phyloP scores from a whole-genome alignment of 2,888 invertebrate genomes.

The Temnothorax rugatulus region DNA sequence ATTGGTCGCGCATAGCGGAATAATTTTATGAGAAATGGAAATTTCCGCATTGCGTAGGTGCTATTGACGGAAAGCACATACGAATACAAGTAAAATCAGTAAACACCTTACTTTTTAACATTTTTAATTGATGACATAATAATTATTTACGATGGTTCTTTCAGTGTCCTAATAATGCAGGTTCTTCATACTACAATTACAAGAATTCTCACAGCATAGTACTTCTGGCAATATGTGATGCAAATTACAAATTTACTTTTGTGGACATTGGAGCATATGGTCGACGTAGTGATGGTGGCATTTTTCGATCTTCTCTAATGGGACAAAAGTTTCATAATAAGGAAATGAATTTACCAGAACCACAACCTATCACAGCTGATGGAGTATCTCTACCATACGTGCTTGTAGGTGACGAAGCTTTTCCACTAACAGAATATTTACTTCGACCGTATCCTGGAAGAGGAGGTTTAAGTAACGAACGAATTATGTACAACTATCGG shows the following conservation, averaged over 20 bases:
- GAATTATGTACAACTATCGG: not conserved
- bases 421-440: not conserved
- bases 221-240: not conserved
- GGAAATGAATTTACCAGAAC: not conserved
- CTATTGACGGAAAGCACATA: too few relatives aligned
- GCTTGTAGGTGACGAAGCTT: not conserved
- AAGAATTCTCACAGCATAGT: not conserved
- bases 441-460: not conserved
- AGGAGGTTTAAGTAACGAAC: not conserved
- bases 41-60: too few relatives aligned
- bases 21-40: too few relatives aligned
- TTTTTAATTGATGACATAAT: too few relatives aligned
- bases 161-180: constrained; percentile 4
- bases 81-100: too few relatives aligned
- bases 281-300: not conserved
- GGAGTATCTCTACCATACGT: not conserved
- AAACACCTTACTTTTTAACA: not conserved
- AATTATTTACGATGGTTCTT: not conserved
- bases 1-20: too few relatives aligned
- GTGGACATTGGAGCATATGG: not conserved
- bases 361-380: not conserved
- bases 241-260: not conserved
- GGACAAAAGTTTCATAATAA: not conserved
- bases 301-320: not conserved
- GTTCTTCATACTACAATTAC: not conserved